Evolutionary conservation across 2,888 invertebrate species (phyloP), one percentile per base, ranked within the genome.

Genomic region (Drosophila putrida): DNA sequence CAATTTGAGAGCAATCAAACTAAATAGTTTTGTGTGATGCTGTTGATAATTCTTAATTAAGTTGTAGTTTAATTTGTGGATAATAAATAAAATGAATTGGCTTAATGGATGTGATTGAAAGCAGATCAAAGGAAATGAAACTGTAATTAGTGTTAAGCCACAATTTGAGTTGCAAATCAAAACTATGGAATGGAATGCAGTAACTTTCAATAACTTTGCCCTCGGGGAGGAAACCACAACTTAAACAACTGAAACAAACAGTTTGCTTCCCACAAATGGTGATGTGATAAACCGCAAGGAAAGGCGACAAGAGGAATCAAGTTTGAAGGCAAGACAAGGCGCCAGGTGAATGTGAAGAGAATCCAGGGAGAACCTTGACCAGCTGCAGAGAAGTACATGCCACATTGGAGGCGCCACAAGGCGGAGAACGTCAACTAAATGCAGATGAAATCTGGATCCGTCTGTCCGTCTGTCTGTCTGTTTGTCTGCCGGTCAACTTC

Each of bases 151-250:
- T 38, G 60, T 46, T 10, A 28, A 57, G 50, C 71, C 69, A 35
- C 73, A 75, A 68, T 66, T 81, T 54, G 70, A 66, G 65, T 59
- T 65, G 78, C 61, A 69, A 79, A 82, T 79, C 80, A 79, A 82
- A 73, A 58, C 46, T 49, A 39, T 10, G 13, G n/a, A 41, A 57
- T 54, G 49, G 39, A 80, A 65, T 69, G 33, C 25, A 20, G 59
- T n/a, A n/a, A n/a, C n/a, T n/a, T n/a, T n/a, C 78, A 54, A 76
- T 72, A 77, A 62, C 62, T 66, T 60, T 38, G 53, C 36, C 39
- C 36, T 15, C 20, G 8, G 38, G 38, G 25, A 11, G 15, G 38
- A 65, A 47, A 54, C 74, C 74, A 38, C 69, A 74, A 63, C 55
- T 62, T 39, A 39, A 4, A 55, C 36, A 67, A 41, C 50, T 31